These are phyloP conservation scores for Neosilurus mollespiculum DNA, from an alignment of 2,797 vertebrate genomes.

Conservation along the genomic window DNA sequence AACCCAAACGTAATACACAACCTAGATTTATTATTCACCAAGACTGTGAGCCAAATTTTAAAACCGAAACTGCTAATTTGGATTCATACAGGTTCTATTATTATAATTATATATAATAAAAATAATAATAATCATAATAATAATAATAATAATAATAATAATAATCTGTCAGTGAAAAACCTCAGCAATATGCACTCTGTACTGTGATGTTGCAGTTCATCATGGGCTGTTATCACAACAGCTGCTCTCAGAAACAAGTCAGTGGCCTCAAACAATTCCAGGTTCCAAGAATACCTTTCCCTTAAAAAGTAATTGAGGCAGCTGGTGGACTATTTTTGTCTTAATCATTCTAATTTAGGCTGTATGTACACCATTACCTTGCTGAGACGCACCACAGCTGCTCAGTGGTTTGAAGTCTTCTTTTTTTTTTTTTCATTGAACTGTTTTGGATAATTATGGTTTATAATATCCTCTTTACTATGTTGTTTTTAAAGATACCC, in stretches of 20 bases:
- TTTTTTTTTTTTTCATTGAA: not conserved
- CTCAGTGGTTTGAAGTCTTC: not conserved
- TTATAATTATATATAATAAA: not conserved
- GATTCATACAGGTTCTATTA: not conserved
- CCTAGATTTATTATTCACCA: not conserved
- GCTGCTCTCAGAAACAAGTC: conserved; percentile 28
- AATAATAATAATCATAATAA: not conserved
- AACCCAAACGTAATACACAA: not conserved
- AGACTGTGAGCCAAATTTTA: not conserved
- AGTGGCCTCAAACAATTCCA: conserved; percentile 19
- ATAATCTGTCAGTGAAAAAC: not conserved
- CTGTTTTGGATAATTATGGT: not conserved
- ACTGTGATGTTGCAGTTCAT: conserved; percentile 4
- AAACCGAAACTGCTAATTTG: not conserved
- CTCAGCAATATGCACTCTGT: not conserved
- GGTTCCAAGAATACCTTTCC: conserved; percentile 64
- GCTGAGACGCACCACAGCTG: not conserved
- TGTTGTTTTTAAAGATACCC: not conserved
- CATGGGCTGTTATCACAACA: conserved; percentile 14
- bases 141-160: not conserved
- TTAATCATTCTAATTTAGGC: conserved; percentile 56
- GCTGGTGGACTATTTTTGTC: conserved; percentile 60
- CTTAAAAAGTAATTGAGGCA: conserved; percentile 65
- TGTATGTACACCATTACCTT: conserved; percentile 15
- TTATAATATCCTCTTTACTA: not conserved